Percentiles rank a stretch among this genome's conserved stretches.
Evolutionary conservation across 2,888 invertebrate genomes (phyloP).

Genomic region (Pomacea canaliculata): DNA sequence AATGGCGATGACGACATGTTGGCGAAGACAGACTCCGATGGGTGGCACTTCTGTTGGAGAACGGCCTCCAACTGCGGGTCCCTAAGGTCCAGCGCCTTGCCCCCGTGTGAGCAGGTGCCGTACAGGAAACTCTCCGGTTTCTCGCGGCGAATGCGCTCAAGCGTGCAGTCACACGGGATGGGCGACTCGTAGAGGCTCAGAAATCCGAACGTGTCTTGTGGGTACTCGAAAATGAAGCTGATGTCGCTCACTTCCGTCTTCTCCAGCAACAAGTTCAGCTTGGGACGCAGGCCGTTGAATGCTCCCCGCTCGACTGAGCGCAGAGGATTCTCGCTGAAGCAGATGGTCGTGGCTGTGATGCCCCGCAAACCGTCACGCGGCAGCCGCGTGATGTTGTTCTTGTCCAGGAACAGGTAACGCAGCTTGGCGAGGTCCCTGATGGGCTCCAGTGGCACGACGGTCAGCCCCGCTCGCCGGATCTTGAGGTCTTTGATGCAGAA

Average conservation of each 20-base stretch:
- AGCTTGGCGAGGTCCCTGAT: conserved; percentile 26
- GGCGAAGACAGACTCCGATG: neutral
- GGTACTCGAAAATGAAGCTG: conserved; percentile 31
- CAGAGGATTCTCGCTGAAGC: conserved; percentile 28
- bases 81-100: conserved; percentile 28
- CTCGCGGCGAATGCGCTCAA: conserved; percentile 10
- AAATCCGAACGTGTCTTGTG: conserved; percentile 28
- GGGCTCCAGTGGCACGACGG: conserved; percentile 27
- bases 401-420: conserved; percentile 26
- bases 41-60: conserved; percentile 9
- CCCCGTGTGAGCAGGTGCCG: conserved; percentile 23
- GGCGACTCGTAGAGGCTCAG: conserved; percentile 19
- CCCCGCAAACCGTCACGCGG: conserved; percentile 25
- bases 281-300: conserved; percentile 26
- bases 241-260: conserved; percentile 29
- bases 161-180: conserved; percentile 20
- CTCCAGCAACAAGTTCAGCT: conserved; percentile 27
- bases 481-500: conserved; percentile 29
- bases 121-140: conserved; percentile 14
- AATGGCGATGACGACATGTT: neutral
- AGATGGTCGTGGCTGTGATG: conserved; percentile 28
- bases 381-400: conserved; percentile 28
- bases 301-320: conserved; percentile 27
- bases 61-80: conserved; percentile 23
- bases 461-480: conserved; percentile 28